Evolutionary conservation across 2,113 vertebrate species (phyloP).

Genomic region (Brachypteracias leptosomus): DNA sequence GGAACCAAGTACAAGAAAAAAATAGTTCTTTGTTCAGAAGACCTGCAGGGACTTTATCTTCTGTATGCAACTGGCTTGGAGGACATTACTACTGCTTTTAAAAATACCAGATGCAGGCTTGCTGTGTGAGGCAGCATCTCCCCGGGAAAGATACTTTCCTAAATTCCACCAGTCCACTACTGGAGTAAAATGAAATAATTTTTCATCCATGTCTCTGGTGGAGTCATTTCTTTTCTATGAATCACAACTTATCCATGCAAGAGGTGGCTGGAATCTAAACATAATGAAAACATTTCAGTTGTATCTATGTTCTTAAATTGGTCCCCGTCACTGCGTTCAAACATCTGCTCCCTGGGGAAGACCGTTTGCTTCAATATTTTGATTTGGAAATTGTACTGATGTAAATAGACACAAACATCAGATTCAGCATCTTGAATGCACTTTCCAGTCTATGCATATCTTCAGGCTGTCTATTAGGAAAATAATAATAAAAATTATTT

Average conservation of each 20-base stretch:
- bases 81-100: background rate
- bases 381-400: conserved; percentile 19
- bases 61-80: background rate
- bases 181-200: background rate
- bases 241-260: background rate
- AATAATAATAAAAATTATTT: background rate
- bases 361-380: conserved; percentile 27
- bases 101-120: background rate
- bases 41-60: background rate
- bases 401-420: conserved; percentile 22
- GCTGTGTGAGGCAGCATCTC: background rate
- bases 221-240: background rate
- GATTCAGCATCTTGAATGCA: background rate
- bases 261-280: background rate
- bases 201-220: background rate
- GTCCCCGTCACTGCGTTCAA: background rate
- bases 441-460: conserved; percentile 24
- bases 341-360: conserved; percentile 12
- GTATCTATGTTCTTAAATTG: background rate
- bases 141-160: background rate
- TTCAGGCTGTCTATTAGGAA: conserved; percentile 24
- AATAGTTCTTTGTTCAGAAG: background rate
- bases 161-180: background rate
- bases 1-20: background rate
- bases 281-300: background rate